A percentile compares a stretch with the other conserved stretches of the same genome.
Conservation (phyloP, 2,797 vertebrate species). For the Tamandua tetradactyla region DNA sequence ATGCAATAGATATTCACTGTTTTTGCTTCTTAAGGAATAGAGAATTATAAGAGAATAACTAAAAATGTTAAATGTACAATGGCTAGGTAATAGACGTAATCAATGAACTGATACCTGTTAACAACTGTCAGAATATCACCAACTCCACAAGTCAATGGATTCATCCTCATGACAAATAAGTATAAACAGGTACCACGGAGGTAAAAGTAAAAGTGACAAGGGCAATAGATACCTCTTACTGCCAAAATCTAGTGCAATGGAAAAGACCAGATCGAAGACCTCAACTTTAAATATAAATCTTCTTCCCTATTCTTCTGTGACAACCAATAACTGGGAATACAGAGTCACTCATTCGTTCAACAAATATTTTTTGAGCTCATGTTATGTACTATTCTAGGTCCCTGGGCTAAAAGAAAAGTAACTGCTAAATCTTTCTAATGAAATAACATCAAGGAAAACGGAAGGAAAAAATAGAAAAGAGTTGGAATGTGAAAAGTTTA, state of each 20-base stretch:
- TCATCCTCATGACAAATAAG: neutral
- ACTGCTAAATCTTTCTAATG: constrained; percentile 1
- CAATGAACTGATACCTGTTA: neutral
- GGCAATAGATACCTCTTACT: neutral
- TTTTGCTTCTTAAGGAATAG: neutral
- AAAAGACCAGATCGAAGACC: constrained; percentile 36
- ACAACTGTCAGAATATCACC: constrained; percentile 27
- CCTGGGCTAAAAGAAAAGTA: constrained; percentile 1
- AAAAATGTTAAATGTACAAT: neutral
- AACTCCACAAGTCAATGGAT: neutral
- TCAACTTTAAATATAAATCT: constrained; percentile 6
- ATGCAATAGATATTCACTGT: neutral
- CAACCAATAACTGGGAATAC: constrained; percentile 5
- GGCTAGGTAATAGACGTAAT: constrained; percentile 1
- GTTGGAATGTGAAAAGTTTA: neutral
- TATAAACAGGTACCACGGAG: constrained; percentile 9
- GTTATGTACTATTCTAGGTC: neutral
- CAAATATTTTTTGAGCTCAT: constrained; percentile 14
- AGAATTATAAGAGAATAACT: constrained; percentile 6
- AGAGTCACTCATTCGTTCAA: constrained; percentile 41
- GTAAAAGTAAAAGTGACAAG: constrained; percentile 42
- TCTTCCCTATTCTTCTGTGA: neutral
- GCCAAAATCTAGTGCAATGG: neutral
- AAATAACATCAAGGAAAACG: constrained; percentile 21
- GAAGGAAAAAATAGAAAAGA: neutral